phyloP scores from a whole-genome alignment of 2,113 vertebrate species.

The Condylura cristata region DNA sequence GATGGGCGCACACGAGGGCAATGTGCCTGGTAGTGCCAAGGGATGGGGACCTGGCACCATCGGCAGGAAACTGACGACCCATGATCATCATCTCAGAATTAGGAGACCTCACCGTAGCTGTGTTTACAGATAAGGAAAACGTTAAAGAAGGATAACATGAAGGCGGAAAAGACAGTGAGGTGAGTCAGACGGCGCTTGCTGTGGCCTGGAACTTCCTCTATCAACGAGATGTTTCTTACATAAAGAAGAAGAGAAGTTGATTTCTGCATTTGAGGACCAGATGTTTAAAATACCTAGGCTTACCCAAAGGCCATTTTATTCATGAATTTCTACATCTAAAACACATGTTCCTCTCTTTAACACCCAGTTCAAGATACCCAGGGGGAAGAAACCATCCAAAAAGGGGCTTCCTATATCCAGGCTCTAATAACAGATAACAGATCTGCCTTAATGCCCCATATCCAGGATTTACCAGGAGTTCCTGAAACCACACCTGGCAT shows the following conservation, averaged over 20 bases:
- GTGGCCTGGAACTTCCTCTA: not conserved
- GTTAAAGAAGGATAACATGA: conserved; percentile 40
- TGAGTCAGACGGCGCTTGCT: not conserved
- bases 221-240: conserved; percentile 62
- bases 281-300: conserved; percentile 82
- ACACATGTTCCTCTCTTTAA: conserved; percentile 81
- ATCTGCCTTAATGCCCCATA: conserved; percentile 75
- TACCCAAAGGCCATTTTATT: conserved; percentile 82
- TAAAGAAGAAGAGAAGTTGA: conserved; percentile 66
- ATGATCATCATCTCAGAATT: conserved; percentile 29
- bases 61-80: not conserved
- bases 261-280: conserved; percentile 79
- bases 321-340: conserved; percentile 81
- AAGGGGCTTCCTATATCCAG: conserved; percentile 69
- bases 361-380: conserved; percentile 81
- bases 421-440: conserved; percentile 80
- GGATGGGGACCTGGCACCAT: not conserved
- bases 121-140: conserved; percentile 46
- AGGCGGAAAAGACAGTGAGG: conserved; percentile 39
- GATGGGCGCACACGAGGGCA: not conserved
- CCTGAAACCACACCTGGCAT: conserved; percentile 75
- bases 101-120: not conserved
- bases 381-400: conserved; percentile 77
- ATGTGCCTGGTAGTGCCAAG: not conserved
- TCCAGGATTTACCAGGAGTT: conserved; percentile 77